Conservation (phyloP, 1,140 invertebrate genomes). For the Hestina assimilis region DNA sequence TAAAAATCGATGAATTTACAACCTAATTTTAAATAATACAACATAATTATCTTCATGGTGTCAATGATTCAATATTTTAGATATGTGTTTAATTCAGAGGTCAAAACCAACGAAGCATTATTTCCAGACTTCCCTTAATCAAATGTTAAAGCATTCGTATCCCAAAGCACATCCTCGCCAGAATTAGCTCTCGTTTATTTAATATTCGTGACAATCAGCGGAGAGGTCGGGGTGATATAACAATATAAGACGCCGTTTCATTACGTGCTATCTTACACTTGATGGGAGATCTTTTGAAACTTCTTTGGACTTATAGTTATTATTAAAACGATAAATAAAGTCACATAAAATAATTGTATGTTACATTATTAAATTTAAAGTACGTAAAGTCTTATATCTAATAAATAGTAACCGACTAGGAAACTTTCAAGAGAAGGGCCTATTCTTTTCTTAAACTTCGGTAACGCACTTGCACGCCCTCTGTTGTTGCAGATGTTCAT, state of each 20-base stretch:
- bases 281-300: not conserved
- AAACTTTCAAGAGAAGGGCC: no score
- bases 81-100: constrained; percentile 14
- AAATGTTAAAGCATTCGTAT: constrained; percentile 43
- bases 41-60: no score
- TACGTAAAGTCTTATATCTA: no score
- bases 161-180: constrained; percentile 37
- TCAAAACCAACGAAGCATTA: constrained; percentile 47
- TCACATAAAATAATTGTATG: not conserved
- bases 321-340: not conserved
- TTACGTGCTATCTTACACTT: constrained; percentile 38
- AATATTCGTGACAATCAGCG: constrained; percentile 58
- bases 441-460: no score
- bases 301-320: not conserved
- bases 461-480: no score
- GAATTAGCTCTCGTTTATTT: constrained; percentile 59
- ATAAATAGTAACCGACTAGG: no score
- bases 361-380: no score
- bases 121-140: constrained; percentile 40
- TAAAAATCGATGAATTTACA: no score
- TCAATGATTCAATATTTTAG: no score
- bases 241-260: constrained; percentile 48
- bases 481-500: no score
- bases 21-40: no score
- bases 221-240: constrained; percentile 41